Conservation (phyloP, 2,113 vertebrate species). For the Aegotheles bennettii region DNA sequence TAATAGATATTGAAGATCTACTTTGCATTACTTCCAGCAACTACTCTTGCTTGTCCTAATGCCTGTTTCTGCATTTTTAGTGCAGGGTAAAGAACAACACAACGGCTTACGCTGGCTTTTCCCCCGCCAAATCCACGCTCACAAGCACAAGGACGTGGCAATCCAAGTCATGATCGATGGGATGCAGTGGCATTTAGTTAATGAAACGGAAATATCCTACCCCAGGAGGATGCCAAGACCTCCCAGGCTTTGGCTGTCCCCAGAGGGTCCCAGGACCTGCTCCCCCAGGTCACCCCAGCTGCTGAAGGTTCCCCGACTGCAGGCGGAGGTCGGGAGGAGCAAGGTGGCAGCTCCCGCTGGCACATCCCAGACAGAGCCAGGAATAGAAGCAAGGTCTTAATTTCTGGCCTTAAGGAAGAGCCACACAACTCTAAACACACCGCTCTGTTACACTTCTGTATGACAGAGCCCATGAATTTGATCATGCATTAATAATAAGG, state of each 20-base stretch:
- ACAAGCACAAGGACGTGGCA: background rate
- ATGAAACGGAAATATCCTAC: background rate
- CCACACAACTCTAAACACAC: background rate
- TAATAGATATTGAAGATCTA: constrained; percentile 33
- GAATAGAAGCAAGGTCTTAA: constrained; percentile 19
- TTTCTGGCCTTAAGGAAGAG: constrained; percentile 26
- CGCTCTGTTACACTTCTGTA: background rate
- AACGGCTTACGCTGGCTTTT: background rate
- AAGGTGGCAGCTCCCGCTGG: background rate
- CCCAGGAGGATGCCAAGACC: background rate
- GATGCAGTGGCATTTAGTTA: background rate
- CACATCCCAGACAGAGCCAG: background rate
- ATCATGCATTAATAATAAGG: background rate
- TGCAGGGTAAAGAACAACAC: rapidly evolving
- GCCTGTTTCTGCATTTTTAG: background rate
- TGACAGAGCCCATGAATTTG: background rate
- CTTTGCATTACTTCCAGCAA: constrained; percentile 4
- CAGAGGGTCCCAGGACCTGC: background rate
- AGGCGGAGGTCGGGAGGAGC: background rate
- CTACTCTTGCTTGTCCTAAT: background rate
- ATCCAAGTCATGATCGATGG: background rate
- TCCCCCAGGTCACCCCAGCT: background rate
- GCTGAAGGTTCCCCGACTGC: rapidly evolving
- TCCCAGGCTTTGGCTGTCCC: background rate
- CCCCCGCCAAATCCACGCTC: background rate